Evolutionary conservation across 2,113 vertebrate species (phyloP).

Genomic region (Lutjanus erythropterus): DNA sequence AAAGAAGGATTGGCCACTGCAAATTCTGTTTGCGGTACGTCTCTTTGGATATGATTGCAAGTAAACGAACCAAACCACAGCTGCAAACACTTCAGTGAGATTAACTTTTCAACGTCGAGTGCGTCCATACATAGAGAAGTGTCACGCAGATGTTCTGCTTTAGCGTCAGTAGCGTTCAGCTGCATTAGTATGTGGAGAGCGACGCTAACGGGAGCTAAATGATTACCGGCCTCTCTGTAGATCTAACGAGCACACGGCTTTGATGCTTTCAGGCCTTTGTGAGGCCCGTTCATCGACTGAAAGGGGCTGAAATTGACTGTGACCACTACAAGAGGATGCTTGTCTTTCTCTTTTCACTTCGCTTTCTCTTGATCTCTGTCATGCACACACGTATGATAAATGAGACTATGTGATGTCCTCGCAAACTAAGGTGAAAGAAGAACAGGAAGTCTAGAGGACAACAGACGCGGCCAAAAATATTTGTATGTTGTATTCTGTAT

Average conservation of each 20-base stretch:
- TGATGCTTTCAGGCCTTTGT: constrained; percentile 49
- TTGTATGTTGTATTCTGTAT: background rate
- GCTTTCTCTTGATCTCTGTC: constrained; percentile 18
- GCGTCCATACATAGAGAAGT: too few species aligned
- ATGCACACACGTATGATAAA: background rate
- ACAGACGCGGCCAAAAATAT: background rate
- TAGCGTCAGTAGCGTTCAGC: background rate
- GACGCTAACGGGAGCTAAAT: constrained; percentile 31
- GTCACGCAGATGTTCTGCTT: background rate
- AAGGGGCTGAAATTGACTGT: constrained; percentile 37
- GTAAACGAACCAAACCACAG: constrained; percentile 12
- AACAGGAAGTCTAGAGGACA: background rate
- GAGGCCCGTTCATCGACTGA: constrained; percentile 2
- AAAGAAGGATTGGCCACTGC: background rate
- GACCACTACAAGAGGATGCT: constrained; percentile 41
- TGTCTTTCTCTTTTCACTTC: constrained; percentile 35
- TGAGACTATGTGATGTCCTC: background rate
- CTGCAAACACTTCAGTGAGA: constrained; percentile 32
- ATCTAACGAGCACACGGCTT: constrained; percentile 26
- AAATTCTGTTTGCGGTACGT: background rate
- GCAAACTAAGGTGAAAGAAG: background rate
- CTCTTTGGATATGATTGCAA: background rate
- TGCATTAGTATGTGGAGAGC: background rate
- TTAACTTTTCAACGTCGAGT: background rate
- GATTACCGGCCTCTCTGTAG: background rate